Conservation (phyloP, 2,888 invertebrate species). For the Xylophagus ater region DNA sequence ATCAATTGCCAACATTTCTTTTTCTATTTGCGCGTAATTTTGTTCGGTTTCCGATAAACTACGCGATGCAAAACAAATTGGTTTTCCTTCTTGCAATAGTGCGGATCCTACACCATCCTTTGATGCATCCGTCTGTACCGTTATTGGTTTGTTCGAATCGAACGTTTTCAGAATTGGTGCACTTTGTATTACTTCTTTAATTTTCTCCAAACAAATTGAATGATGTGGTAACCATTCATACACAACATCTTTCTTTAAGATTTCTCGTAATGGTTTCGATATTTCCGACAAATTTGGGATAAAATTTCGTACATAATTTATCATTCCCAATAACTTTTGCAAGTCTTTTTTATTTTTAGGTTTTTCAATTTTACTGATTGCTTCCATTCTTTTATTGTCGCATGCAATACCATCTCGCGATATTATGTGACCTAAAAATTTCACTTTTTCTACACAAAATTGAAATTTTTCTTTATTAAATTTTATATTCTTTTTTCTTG, state of each 20-base stretch:
- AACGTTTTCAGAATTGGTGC: conserved; percentile 9
- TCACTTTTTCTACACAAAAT: no score
- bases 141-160: conserved; percentile 13
- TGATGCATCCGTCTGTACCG: conserved; percentile 17
- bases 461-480: no score
- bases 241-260: conserved; percentile 12
- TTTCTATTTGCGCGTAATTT: conserved; percentile 18
- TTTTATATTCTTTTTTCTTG: no score
- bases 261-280: conserved; percentile 13
- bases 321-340: no score
- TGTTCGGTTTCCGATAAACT: conserved; percentile 14
- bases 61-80: conserved; percentile 15
- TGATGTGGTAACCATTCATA: background rate
- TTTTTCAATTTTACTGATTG: no score
- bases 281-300: conserved; percentile 13
- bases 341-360: no score
- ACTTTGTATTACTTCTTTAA: background rate
- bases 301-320: no score
- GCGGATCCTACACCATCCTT: conserved; percentile 16
- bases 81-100: conserved; percentile 15
- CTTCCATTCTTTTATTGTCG: no score
- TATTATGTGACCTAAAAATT: no score
- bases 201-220: background rate
- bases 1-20: conserved; percentile 19
- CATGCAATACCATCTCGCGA: no score